These are phyloP conservation scores for Podiceps cristatus DNA, from an alignment of 2,113 vertebrate species.

Conservation along the genomic window DNA sequence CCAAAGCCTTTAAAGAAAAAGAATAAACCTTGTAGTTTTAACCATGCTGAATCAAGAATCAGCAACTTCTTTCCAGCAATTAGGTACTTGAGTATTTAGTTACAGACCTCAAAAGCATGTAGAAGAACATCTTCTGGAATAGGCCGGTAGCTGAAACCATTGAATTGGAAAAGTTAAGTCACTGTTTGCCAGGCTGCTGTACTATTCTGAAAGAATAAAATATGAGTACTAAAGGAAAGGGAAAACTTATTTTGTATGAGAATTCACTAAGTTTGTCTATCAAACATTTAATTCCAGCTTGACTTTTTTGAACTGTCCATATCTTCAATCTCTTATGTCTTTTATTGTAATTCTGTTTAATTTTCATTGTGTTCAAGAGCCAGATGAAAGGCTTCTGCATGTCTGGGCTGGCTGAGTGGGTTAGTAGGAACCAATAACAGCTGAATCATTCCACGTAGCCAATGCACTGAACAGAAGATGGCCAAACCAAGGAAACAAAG, in stretches of 20 bases:
- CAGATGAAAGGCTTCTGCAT: not conserved
- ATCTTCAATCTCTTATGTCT: not conserved
- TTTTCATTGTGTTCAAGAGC: not conserved
- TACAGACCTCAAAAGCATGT: slow-evolving; percentile 91
- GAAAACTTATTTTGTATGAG: not conserved
- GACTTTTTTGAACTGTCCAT: not conserved
- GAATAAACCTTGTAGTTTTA: not conserved
- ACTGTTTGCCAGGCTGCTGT: not conserved
- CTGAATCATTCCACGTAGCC: not conserved
- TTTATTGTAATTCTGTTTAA: not conserved
- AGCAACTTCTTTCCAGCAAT: not conserved
- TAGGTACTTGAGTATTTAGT: not conserved
- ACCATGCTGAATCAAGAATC: not conserved
- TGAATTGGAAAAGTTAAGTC: slow-evolving; percentile 23
- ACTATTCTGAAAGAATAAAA: not conserved
- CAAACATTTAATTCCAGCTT: not conserved
- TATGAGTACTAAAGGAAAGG: not conserved
- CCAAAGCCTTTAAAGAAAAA: slow-evolving; percentile 84
- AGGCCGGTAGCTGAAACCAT: slow-evolving; percentile 83
- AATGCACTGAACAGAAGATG: not conserved
- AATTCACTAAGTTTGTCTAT: not conserved
- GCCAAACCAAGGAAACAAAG: slow-evolving; percentile 5
- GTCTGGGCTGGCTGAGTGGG: not conserved
- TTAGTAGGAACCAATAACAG: not conserved
- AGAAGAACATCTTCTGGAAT: slow-evolving; percentile 87